Conservation (phyloP, 2,797 vertebrate genomes). For the Sparidentex hasta region DNA sequence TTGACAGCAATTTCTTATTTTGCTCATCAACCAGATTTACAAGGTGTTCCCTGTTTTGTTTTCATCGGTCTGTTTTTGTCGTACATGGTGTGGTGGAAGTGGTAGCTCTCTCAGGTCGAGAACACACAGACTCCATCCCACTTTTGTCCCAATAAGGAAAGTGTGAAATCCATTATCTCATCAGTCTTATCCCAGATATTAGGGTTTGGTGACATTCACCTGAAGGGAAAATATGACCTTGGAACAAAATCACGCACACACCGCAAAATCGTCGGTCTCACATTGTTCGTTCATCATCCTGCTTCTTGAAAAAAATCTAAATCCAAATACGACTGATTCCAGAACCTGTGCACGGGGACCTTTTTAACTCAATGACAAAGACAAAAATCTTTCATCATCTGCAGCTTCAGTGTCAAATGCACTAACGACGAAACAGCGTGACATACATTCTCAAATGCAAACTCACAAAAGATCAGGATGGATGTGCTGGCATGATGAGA, state of each 20-base stretch:
- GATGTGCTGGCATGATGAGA: background rate
- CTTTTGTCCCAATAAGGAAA: background rate
- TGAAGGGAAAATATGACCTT: constrained; percentile 10
- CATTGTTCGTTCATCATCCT: background rate
- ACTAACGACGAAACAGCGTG: background rate
- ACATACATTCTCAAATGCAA: background rate
- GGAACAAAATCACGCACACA: background rate
- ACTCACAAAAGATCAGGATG: background rate
- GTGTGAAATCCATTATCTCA: background rate
- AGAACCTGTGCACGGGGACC: background rate
- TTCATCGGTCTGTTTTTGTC: background rate
- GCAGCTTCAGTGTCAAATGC: background rate
- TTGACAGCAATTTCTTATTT: too few species aligned
- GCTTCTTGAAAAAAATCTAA: background rate
- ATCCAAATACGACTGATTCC: background rate
- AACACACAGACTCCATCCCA: background rate
- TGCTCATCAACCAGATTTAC: background rate
- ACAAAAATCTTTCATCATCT: background rate
- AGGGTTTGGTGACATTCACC: background rate
- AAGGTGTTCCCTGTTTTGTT: background rate
- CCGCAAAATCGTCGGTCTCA: background rate
- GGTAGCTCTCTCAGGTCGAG: background rate
- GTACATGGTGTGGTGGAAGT: background rate
- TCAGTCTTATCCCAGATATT: constrained; percentile 19
- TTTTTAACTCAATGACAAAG: background rate